phyloP scores from a whole-genome alignment of 1,140 invertebrate genomes.

The Sminthurides bifidus region DNA sequence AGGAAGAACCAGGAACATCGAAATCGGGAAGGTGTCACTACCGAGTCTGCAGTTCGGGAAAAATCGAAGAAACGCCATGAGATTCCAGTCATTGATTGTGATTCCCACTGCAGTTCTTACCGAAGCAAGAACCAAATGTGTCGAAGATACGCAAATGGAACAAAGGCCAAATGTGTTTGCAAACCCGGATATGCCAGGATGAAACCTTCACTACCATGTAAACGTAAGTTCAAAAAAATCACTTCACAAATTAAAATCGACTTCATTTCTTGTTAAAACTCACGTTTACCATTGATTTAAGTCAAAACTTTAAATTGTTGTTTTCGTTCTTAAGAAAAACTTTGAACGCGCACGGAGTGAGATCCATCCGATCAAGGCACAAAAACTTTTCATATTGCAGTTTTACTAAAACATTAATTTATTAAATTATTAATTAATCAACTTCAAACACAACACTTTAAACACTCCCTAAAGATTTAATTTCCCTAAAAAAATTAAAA shows the following conservation, averaged over 20 bases:
- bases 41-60: too few species aligned
- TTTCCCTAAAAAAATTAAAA: too few species aligned
- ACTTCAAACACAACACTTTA: too few species aligned
- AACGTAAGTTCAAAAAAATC: constrained; percentile 52
- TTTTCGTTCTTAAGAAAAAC: not conserved
- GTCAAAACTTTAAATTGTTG: not conserved
- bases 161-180: constrained; percentile 55
- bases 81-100: not conserved
- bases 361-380: too few species aligned
- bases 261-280: not conserved
- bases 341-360: too few species aligned
- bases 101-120: constrained; percentile 23
- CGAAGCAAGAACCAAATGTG: constrained; percentile 60
- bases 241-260: not conserved
- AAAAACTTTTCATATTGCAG: too few species aligned
- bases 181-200: constrained; percentile 74
- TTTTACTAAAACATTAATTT: too few species aligned
- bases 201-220: constrained; percentile 71
- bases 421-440: too few species aligned
- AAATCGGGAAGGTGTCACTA: too few species aligned
- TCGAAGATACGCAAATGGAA: constrained; percentile 39
- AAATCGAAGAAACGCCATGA: too few species aligned
- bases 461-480: too few species aligned
- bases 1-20: too few species aligned
- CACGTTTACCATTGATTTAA: constrained; percentile 2